Conservation (phyloP, 2,113 vertebrate genomes). For the Ovis canadensis region DNA sequence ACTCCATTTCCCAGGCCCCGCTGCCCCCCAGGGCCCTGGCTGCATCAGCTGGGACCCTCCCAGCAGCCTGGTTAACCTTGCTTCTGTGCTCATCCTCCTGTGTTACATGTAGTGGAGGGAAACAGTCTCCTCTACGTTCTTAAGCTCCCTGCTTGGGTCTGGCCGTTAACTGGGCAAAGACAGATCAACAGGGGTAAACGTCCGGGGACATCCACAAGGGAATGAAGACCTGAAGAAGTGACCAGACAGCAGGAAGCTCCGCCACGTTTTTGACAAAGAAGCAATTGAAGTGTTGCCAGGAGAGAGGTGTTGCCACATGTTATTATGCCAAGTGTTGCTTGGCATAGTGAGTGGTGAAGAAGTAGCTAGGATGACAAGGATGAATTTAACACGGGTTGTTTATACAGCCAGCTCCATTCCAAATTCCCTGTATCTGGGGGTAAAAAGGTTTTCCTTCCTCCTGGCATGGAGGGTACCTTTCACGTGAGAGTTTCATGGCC, state of each 20-base stretch:
- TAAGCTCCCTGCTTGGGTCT: neutral
- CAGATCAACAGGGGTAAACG: neutral
- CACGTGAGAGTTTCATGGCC: neutral
- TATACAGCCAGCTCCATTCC: neutral
- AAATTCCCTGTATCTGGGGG: neutral
- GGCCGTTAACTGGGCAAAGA: neutral
- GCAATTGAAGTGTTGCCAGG: neutral
- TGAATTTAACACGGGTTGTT: neutral
- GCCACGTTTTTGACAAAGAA: neutral
- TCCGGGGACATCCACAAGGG: no score
- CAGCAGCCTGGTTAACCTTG: neutral
- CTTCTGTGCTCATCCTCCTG: neutral
- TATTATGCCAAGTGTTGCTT: neutral
- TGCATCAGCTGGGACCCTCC: neutral
- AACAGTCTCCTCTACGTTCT: neutral
- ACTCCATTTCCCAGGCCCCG: fast-evolving
- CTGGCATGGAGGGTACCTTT: neutral
- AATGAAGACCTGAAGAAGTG: neutral
- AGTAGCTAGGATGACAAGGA: neutral
- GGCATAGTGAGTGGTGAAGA: neutral
- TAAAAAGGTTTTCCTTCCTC: neutral
- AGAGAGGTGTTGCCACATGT: neutral
- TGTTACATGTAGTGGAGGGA: no score
- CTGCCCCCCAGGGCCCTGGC: neutral
- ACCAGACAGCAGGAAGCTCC: neutral